Conservation (phyloP, 2,888 invertebrate species). For the Cryptocephalus moraei region DNA sequence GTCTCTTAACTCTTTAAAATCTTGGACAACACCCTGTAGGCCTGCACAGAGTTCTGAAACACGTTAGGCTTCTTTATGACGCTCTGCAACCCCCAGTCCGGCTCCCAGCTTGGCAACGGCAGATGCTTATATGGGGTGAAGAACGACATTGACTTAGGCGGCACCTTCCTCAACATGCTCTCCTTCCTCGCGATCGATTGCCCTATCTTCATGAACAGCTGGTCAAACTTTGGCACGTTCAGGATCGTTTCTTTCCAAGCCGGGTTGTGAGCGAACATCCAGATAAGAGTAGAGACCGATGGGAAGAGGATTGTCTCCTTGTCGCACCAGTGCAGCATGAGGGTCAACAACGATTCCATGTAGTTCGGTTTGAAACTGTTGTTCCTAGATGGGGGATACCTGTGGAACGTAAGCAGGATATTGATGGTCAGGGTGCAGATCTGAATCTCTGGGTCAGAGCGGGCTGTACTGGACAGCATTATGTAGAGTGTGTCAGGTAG, state of each 20-base stretch:
- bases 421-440: slow-evolving; percentile 44
- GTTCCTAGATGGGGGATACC: slow-evolving; percentile 49
- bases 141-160: slow-evolving; percentile 16
- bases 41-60: neutral
- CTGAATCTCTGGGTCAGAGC: slow-evolving; percentile 52
- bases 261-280: slow-evolving; percentile 52
- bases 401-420: slow-evolving; percentile 56
- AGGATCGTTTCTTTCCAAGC: slow-evolving; percentile 36
- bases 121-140: slow-evolving; percentile 18
- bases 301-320: slow-evolving; percentile 55
- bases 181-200: slow-evolving; percentile 25
- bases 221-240: slow-evolving; percentile 22
- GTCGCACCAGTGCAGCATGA: slow-evolving; percentile 57
- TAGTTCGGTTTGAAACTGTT: slow-evolving; percentile 52
- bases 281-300: slow-evolving; percentile 53
- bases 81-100: slow-evolving; percentile 32
- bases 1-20: neutral
- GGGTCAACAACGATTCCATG: slow-evolving; percentile 49
- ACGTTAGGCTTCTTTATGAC: neutral
- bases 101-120: slow-evolving; percentile 23
- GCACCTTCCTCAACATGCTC: slow-evolving; percentile 26
- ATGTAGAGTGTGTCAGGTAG: slow-evolving; percentile 35
- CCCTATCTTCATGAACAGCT: slow-evolving; percentile 26
- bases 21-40: neutral
- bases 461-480: slow-evolving; percentile 37